Evolutionary conservation across 2,113 vertebrate genomes (phyloP).

Genomic region (Oncorhynchus masou): DNA sequence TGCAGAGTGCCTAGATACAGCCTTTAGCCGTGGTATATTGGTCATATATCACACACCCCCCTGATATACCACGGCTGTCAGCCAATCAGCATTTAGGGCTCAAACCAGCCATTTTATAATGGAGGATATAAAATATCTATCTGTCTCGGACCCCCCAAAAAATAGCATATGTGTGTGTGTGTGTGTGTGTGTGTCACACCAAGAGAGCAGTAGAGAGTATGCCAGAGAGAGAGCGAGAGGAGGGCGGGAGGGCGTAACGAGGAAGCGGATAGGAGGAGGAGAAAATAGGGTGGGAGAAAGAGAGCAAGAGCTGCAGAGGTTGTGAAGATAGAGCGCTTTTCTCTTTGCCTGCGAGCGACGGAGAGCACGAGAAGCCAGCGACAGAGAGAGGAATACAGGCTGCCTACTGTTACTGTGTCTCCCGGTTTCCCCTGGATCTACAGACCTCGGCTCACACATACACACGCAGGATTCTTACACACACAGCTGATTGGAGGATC

Average conservation of each 20-base stretch:
- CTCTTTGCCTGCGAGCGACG: slow-evolving; percentile 50
- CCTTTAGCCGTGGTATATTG: too few species aligned
- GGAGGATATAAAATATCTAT: too few species aligned
- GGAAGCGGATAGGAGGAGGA: slow-evolving; percentile 61
- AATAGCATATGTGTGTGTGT: neutral
- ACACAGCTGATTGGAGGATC: slow-evolving; percentile 44
- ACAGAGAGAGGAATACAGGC: slow-evolving; percentile 43
- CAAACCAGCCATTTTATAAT: too few species aligned
- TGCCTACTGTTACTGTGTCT: slow-evolving; percentile 50
- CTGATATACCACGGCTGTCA: too few species aligned
- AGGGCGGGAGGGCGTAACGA: slow-evolving; percentile 32
- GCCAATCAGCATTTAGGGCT: too few species aligned
- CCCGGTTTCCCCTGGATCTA: slow-evolving; percentile 54
- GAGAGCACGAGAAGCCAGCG: slow-evolving; percentile 48
- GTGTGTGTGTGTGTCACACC: slow-evolving; percentile 8
- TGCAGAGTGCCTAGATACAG: too few species aligned
- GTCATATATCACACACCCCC: too few species aligned
- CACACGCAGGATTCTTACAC: slow-evolving; percentile 24
- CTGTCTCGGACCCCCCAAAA: too few species aligned
- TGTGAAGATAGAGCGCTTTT: slow-evolving; percentile 65
- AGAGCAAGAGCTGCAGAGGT: slow-evolving; percentile 57
- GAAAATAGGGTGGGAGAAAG: slow-evolving; percentile 40
- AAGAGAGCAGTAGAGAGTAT: slow-evolving; percentile 18
- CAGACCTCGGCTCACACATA: slow-evolving; percentile 49
- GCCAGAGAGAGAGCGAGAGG: slow-evolving; percentile 24